phyloP scores from a whole-genome alignment of 2,797 vertebrate species.

The Rhinogobio ventralis region DNA sequence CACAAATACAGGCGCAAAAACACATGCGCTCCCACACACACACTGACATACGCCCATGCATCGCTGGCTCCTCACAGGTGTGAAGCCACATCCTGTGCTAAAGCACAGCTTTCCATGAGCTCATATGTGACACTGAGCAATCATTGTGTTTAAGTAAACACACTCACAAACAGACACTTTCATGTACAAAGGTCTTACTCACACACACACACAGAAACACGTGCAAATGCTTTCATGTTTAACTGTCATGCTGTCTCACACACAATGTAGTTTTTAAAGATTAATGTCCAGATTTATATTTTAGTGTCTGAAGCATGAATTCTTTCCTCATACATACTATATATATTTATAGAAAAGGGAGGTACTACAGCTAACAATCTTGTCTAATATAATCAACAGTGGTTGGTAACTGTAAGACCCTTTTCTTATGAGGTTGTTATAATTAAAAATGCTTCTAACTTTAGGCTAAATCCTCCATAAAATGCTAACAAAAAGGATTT shows the following conservation, averaged over 20 bases:
- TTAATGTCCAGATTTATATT: neutral
- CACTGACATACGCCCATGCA: constrained; percentile 50
- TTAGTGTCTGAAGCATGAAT: neutral
- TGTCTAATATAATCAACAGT: neutral
- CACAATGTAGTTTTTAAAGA: neutral
- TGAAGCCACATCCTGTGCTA: constrained; percentile 57
- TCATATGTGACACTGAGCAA: constrained; percentile 5
- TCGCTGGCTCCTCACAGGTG: constrained; percentile 44
- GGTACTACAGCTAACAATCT: neutral
- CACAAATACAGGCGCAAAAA: constrained; percentile 13
- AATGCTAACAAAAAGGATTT: neutral
- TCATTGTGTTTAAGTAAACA: neutral
- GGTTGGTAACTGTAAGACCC: neutral
- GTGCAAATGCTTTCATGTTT: neutral
- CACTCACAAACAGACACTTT: neutral
- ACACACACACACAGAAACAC: neutral
- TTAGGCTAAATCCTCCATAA: neutral
- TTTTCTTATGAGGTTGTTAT: neutral
- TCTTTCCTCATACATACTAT: neutral
- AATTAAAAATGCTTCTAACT: neutral
- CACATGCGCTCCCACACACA: constrained; percentile 1
- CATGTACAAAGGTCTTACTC: neutral
- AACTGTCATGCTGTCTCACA: neutral
- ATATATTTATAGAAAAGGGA: neutral
- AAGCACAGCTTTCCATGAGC: constrained; percentile 39